A percentile compares a stretch with the other conserved stretches of the same genome.
Conservation (phyloP, 2,888 invertebrate genomes). For the Cantharis flavilabris region DNA sequence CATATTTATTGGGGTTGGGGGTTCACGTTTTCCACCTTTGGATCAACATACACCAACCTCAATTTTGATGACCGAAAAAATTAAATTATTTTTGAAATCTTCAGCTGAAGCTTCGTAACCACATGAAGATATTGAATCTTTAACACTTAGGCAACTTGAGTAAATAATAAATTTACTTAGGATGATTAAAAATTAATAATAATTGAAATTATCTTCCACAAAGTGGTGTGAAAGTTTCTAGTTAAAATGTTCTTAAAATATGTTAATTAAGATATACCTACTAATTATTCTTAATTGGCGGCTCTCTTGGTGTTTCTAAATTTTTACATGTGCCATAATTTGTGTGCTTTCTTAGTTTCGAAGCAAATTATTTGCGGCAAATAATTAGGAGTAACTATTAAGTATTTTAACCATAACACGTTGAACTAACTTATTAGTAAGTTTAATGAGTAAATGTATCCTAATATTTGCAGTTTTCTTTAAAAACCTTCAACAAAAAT, state of each 20-base stretch:
- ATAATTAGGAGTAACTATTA: neutral
- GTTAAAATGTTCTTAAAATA: conserved; percentile 29
- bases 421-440: neutral
- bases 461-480: neutral
- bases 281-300: conserved; percentile 38
- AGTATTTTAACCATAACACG: neutral
- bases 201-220: neutral
- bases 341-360: conserved; percentile 4
- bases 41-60: no score
- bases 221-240: conserved; percentile 28
- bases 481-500: neutral
- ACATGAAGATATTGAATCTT: neutral
- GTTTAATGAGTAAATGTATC: neutral
- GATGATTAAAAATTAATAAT: neutral
- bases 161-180: neutral
- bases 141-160: neutral
- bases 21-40: no score
- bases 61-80: no score
- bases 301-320: conserved; percentile 24
- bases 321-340: conserved; percentile 15
- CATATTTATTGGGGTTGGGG: no score
- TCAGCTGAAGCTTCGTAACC: neutral
- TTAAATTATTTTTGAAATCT: no score
- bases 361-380: conserved; percentile 5
- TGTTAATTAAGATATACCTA: conserved; percentile 35